Base-by-base conservation (phyloP, 2,113 vertebrate species). In the Oncorhynchus keta region DNA sequence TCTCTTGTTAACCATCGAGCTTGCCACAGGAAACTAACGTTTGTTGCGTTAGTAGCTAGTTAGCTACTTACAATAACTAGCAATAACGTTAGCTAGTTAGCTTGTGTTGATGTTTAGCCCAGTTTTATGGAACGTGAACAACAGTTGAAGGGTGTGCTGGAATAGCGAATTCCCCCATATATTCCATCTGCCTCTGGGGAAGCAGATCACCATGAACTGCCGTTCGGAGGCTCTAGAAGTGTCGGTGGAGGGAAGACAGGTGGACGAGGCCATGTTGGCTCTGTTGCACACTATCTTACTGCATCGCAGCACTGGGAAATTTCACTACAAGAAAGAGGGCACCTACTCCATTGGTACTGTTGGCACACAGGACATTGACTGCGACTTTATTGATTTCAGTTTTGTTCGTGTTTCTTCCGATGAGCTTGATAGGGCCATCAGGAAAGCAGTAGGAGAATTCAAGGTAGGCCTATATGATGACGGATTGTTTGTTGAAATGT, bases 301-400 rank as follows among this genome's bases (percentile, higher is more conserved):
- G 75, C 97, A 99, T 84, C 95, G 98, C 77, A 99, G 97, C 92
- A 98, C 97, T 0, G 98, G 98, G n/a, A 99, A 99, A 81, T 99
- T 99, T 84, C 97, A 99, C 92, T 99, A 99, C 91, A 99, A 99
- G 88, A 98, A 98, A 83, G 97, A 99, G 80, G 98, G 98, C 64
- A 99, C 97, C 73, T 99, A 99, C 87, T 99, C 97, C 83, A 99
- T 99, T 0, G 97, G 98, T 30, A 99, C 98, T 0, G 97, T 99
- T 74, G 98, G 97, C 62, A 97, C 96, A 1, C 95, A 95, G 72
- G 98, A 99, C 45, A 92, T 97, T 8, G 98, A 99, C 88, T 99
- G 98, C 2, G 97, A 99, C 87, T 99, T 97, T 89, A 97, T 99
- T 5, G 97, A 99, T 73, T 99, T 98, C 64, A 94, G 95, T 48